Evolutionary conservation across 2,888 invertebrate species (phyloP).

Genomic region (Helicoverpa assulta): DNA sequence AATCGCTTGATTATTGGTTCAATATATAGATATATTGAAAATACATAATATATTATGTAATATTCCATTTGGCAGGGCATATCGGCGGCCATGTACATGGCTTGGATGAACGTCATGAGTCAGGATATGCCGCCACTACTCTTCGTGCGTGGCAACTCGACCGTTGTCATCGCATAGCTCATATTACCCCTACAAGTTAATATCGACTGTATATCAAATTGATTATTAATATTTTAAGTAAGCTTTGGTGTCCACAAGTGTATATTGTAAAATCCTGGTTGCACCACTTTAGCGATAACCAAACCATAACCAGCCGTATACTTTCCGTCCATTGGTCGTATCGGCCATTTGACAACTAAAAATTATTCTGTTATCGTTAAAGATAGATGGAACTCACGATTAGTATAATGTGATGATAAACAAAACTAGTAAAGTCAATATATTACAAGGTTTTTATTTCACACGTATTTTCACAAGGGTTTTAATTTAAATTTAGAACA

Average conservation of each 20-base stretch:
- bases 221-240: neutral
- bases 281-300: too few species aligned
- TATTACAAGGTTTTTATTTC: slow-evolving; percentile 89
- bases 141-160: slow-evolving; percentile 95
- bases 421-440: slow-evolving; percentile 72
- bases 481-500: slow-evolving; percentile 84
- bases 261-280: neutral
- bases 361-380: too few species aligned
- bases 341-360: neutral
- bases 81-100: slow-evolving; percentile 97
- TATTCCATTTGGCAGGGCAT: slow-evolving; percentile 86
- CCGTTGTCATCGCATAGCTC: slow-evolving; percentile 91
- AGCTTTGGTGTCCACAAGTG: neutral
- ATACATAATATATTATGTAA: neutral
- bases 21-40: too few species aligned
- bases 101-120: slow-evolving; percentile 97
- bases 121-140: slow-evolving; percentile 96
- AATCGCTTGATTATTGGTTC: neutral
- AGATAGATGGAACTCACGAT: too few species aligned
- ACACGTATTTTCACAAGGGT: slow-evolving; percentile 87
- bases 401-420: slow-evolving; percentile 27
- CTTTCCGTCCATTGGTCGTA: too few species aligned
- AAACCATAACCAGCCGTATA: too few species aligned
- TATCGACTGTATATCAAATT: neutral
- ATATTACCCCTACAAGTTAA: neutral